Evolutionary conservation across 2,113 vertebrate genomes (phyloP).

Genomic region (Phalacrocorax aristotelis): DNA sequence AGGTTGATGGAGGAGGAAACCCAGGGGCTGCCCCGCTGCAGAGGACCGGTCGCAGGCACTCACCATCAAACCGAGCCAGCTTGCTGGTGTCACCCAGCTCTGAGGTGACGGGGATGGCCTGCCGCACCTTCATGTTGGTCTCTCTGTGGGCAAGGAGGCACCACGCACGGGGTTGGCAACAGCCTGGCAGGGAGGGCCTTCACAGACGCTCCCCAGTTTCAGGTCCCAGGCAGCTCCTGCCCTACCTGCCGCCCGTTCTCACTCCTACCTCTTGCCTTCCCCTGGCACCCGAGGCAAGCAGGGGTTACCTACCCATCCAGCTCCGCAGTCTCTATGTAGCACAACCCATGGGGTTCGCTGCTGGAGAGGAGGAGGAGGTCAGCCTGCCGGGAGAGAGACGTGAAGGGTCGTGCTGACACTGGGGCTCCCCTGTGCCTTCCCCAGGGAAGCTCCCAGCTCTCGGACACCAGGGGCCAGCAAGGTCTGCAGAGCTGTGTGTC

Average conservation of each 20-base stretch:
- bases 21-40: rapidly evolving
- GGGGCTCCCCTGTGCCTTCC: too few species aligned
- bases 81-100: slow-evolving; percentile 83
- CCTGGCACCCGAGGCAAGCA: rapidly evolving
- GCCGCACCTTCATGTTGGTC: slow-evolving; percentile 95
- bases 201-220: rapidly evolving
- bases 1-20: not conserved
- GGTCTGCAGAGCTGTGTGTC: rapidly evolving
- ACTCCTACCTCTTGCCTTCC: not conserved
- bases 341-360: slow-evolving; percentile 93
- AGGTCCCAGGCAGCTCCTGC: not conserved
- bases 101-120: slow-evolving; percentile 86
- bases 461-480: not conserved
- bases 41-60: not conserved
- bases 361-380: slow-evolving; percentile 94
- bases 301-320: slow-evolving; percentile 86
- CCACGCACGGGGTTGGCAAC: rapidly evolving
- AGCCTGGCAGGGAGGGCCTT: not conserved
- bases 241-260: not conserved
- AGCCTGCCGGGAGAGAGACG: slow-evolving; percentile 75
- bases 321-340: slow-evolving; percentile 95
- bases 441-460: not conserved
- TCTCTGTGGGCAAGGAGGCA: slow-evolving; percentile 75
- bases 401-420: not conserved
- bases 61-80: slow-evolving; percentile 88